Conservation (phyloP, 2,113 vertebrate species). For the Phylloscopus trochiloides region DNA sequence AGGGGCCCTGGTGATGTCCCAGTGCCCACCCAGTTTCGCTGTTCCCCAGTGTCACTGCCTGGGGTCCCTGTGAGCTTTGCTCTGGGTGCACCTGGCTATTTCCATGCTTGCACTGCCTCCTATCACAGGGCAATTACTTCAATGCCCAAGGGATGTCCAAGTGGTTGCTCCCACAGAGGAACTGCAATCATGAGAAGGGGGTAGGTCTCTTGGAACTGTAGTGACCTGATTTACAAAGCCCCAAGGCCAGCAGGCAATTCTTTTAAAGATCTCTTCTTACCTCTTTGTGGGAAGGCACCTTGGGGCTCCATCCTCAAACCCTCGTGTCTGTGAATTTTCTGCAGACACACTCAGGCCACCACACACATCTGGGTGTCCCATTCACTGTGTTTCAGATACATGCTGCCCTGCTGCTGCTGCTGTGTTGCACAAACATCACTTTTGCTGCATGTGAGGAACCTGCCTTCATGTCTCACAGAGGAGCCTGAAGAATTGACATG, state of each 20-base stretch:
- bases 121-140: background rate
- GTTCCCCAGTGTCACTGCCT: background rate
- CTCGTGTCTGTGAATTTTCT: rapidly evolving
- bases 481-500: background rate
- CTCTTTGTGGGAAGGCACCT: background rate
- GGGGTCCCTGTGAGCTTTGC: rapidly evolving
- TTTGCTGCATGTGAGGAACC: background rate
- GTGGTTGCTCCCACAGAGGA: background rate
- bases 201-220: background rate
- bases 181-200: rapidly evolving
- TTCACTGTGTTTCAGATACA: rapidly evolving
- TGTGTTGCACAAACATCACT: background rate
- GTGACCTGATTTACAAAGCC: background rate
- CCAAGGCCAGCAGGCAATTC: background rate
- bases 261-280: background rate
- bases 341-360: background rate
- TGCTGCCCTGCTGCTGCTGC: background rate
- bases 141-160: rapidly evolving
- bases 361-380: rapidly evolving
- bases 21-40: background rate
- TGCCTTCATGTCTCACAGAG: background rate
- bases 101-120: background rate
- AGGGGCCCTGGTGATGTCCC: background rate
- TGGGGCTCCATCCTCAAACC: background rate
- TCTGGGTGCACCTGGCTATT: background rate